phyloP scores from a whole-genome alignment of 2,888 invertebrate genomes.

The Cacoxenus indagator region DNA sequence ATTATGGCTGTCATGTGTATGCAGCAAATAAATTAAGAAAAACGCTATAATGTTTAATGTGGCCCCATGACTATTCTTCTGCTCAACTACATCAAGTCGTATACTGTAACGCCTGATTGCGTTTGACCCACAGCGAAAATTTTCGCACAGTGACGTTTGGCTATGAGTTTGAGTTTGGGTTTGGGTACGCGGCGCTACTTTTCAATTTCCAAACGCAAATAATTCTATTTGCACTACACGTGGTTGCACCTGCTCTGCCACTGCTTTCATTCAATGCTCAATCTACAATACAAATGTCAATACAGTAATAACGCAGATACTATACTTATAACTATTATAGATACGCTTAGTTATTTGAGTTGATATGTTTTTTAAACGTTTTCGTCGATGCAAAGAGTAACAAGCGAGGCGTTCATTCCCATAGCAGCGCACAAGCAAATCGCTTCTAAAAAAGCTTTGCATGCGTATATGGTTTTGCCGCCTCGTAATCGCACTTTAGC shows the following conservation, averaged over 20 bases:
- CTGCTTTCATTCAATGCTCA: background rate
- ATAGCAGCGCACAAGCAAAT: background rate
- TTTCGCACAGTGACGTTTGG: background rate
- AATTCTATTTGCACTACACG: background rate
- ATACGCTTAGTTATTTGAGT: background rate
- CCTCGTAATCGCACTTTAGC: background rate
- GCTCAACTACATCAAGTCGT: background rate
- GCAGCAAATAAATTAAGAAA: slow-evolving; percentile 13
- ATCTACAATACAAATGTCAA: slow-evolving; percentile 12
- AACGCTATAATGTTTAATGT: too few relatives aligned
- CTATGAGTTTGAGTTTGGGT: background rate
- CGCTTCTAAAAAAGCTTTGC: background rate
- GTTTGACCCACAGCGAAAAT: background rate
- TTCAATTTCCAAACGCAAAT: slow-evolving; percentile 11
- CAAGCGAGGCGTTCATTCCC: background rate
- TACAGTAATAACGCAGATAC: slow-evolving; percentile 14
- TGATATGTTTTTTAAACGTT: background rate
- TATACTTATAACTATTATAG: background rate
- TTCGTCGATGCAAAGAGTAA: background rate
- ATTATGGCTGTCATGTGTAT: slow-evolving; percentile 14
- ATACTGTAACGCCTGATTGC: background rate
- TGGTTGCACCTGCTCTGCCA: background rate
- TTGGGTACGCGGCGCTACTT: background rate
- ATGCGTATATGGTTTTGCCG: slow-evolving; percentile 6
- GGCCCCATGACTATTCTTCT: background rate